phyloP scores from a whole-genome alignment of 2,888 invertebrate genomes.

The Diarsia brunnea region DNA sequence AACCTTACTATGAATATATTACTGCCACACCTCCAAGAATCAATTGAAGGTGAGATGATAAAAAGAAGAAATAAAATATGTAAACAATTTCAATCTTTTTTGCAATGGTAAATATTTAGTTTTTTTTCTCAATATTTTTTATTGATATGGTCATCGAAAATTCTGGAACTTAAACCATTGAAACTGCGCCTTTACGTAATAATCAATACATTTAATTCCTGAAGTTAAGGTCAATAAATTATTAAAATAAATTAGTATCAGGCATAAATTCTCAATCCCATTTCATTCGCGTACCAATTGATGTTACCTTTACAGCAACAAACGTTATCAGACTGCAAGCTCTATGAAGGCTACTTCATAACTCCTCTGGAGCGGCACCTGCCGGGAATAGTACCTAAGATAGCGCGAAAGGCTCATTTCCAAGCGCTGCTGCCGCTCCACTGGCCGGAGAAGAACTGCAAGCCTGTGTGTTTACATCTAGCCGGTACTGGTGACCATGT shows the following conservation, averaged over 20 bases:
- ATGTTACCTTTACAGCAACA: slow-evolving; percentile 91
- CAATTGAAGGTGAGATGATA: neutral
- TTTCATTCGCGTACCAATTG: neutral
- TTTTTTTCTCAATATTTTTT: neutral
- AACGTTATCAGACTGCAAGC: slow-evolving; percentile 93
- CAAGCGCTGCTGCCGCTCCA: slow-evolving; percentile 94
- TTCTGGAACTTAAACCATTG: neutral
- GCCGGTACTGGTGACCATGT: slow-evolving; percentile 99
- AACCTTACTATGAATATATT: slow-evolving; percentile 16
- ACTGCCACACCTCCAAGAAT: slow-evolving; percentile 14
- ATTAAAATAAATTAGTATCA: too few species aligned
- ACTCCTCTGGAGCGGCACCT: slow-evolving; percentile 96
- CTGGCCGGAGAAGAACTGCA: slow-evolving; percentile 93
- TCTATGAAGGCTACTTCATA: slow-evolving; percentile 96
- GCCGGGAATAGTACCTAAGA: slow-evolving; percentile 96
- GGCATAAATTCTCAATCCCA: neutral
- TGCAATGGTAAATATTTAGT: neutral
- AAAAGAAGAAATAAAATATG: neutral
- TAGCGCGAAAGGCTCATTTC: slow-evolving; percentile 96
- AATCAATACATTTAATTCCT: too few species aligned
- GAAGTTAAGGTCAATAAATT: neutral
- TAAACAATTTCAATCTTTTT: neutral
- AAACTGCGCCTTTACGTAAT: neutral
- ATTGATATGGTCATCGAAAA: neutral
- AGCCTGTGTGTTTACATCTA: slow-evolving; percentile 97